These are phyloP conservation scores for Monochamus alternatus DNA, from an alignment of 2,888 invertebrate genomes.

Conservation along the genomic window DNA sequence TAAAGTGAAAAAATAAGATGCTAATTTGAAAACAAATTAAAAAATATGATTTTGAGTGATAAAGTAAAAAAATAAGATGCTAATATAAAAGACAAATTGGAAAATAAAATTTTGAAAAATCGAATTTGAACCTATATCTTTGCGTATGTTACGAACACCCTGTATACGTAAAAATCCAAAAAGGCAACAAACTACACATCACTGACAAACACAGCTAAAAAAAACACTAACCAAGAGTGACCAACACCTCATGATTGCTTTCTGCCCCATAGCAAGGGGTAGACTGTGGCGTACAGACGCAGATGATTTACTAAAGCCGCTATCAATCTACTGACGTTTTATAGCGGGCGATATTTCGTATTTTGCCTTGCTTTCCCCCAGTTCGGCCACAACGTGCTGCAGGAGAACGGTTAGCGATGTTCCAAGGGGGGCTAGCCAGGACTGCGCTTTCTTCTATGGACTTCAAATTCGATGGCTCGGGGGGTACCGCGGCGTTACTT, in stretches of 20 bases:
- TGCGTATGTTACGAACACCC: background rate
- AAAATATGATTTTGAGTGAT: too few relatives aligned
- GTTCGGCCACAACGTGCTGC: constrained; percentile 43
- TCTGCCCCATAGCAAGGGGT: constrained; percentile 55
- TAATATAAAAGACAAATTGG: too few relatives aligned
- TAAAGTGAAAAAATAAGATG: too few relatives aligned
- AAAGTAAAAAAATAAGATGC: too few relatives aligned
- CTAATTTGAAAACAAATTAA: too few relatives aligned
- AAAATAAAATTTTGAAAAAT: too few relatives aligned
- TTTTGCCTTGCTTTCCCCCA: constrained; percentile 64
- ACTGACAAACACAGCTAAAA: constrained; percentile 48
- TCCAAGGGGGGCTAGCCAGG: constrained; percentile 36
- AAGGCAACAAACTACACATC: constrained; percentile 25
- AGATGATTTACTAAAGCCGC: constrained; percentile 66
- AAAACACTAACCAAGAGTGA: constrained; percentile 69
- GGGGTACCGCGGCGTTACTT: constrained; percentile 10
- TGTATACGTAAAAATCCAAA: constrained; percentile 37
- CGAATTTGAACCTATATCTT: background rate
- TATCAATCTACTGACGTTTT: constrained; percentile 62
- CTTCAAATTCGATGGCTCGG: background rate
- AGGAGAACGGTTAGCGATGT: constrained; percentile 53
- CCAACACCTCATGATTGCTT: constrained; percentile 68
- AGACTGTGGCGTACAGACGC: constrained; percentile 63
- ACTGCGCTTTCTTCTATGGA: constrained; percentile 47
- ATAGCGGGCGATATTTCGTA: constrained; percentile 65